Evolutionary conservation across 2,888 invertebrate genomes (phyloP).

Genomic region (Tridacna gigas): DNA sequence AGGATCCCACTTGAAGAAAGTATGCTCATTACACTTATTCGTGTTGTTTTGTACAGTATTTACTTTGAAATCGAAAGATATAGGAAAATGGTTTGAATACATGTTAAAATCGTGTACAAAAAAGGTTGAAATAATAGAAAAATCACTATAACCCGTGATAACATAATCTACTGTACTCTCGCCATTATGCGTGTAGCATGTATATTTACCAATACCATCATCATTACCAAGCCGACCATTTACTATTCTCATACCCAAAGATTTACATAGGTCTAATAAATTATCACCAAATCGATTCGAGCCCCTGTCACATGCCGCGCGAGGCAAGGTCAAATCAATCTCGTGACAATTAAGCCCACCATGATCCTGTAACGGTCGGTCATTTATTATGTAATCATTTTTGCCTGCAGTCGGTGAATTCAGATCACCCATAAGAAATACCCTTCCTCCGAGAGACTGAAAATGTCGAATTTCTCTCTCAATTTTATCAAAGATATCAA

Average conservation of each 20-base stretch:
- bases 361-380: no score
- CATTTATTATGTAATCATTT: not conserved
- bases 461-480: conserved; percentile 23
- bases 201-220: not conserved
- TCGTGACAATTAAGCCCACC: not conserved
- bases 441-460: conserved; percentile 19
- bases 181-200: conserved; percentile 26
- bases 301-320: not conserved
- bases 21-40: not conserved
- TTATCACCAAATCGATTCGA: conserved; percentile 27
- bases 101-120: conserved; percentile 7
- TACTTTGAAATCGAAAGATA: not conserved
- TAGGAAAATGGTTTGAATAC: conserved; percentile 18
- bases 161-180: conserved; percentile 24
- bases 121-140: not conserved
- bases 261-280: conserved; percentile 29
- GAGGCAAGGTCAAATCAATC: not conserved
- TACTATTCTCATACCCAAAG: conserved; percentile 2
- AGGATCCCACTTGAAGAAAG: not conserved
- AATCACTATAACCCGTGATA: not conserved
- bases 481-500: conserved; percentile 36
- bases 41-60: not conserved
- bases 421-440: conserved; percentile 41
- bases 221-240: not conserved
- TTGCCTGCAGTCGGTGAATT: conserved; percentile 25